A percentile compares a stretch with the other conserved stretches of the same genome.
Evolutionary conservation across 2,888 invertebrate species (phyloP).

Genomic region (Adelognathus sp.): DNA sequence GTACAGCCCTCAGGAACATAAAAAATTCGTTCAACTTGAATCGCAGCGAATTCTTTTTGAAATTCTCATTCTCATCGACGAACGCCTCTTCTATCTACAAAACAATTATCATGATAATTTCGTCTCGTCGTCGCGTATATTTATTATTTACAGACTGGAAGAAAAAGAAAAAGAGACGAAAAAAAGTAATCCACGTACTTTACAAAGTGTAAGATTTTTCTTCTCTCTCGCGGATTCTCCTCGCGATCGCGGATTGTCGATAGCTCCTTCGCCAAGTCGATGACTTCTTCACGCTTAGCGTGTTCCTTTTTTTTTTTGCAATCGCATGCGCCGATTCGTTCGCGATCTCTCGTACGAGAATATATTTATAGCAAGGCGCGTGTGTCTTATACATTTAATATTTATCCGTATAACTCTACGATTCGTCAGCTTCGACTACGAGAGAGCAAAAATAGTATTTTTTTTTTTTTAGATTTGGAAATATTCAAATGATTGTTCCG

Average conservation of each 20-base stretch:
- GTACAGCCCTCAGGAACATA: constrained; percentile 78
- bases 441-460: constrained; percentile 13
- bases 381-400: neutral
- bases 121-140: constrained; percentile 44
- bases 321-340: constrained; percentile 6
- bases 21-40: constrained; percentile 70
- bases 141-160: constrained; percentile 70
- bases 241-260: constrained; percentile 71
- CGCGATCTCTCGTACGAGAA: constrained; percentile 19
- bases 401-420: constrained; percentile 4
- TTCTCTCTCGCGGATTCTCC: constrained; percentile 35
- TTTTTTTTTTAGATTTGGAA: neutral
- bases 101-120: constrained; percentile 18
- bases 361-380: constrained; percentile 11
- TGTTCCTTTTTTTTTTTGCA: neutral
- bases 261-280: constrained; percentile 60
- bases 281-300: constrained; percentile 6
- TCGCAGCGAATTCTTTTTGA: constrained; percentile 65
- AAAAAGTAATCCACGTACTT: constrained; percentile 46
- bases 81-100: constrained; percentile 65
- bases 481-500: constrained; percentile 9
- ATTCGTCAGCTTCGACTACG: neutral
- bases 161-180: too few relatives aligned
- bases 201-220: constrained; percentile 31
- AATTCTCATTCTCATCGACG: constrained; percentile 64